A percentile compares a stretch with the other conserved stretches of the same genome.
Conservation (phyloP, 2,888 invertebrate genomes). For the Saturnia japonica region DNA sequence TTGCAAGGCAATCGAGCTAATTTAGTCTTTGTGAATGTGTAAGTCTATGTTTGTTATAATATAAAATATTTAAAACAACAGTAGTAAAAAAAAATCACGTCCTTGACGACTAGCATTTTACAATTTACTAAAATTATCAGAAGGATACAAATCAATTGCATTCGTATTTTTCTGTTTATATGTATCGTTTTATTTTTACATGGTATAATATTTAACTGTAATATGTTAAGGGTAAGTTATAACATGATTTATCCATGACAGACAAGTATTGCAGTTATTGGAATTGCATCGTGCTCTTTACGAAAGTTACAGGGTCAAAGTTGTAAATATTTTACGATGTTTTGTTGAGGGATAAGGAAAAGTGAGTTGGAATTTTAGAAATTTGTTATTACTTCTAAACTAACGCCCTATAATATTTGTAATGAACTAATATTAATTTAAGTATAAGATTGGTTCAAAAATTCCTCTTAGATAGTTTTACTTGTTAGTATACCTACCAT, state of each 20-base stretch:
- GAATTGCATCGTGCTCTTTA: slow-evolving; percentile 20
- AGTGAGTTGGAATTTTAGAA: slow-evolving; percentile 23
- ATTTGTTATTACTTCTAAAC: background rate
- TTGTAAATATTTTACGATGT: slow-evolving; percentile 50
- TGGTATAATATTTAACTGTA: background rate
- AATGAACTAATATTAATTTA: too few species aligned
- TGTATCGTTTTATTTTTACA: background rate
- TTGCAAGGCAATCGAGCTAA: background rate
- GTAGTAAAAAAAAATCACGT: background rate
- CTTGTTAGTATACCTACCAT: too few species aligned
- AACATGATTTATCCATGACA: slow-evolving; percentile 18
- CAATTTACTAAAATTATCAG: background rate
- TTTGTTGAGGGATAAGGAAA: slow-evolving; percentile 33
- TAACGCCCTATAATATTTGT: too few species aligned
- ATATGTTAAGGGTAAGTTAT: background rate
- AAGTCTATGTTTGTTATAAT: background rate
- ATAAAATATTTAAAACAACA: background rate
- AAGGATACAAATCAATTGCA: background rate
- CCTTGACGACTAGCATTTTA: too few species aligned
- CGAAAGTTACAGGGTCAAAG: slow-evolving; percentile 51
- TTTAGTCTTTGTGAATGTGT: background rate
- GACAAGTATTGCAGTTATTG: background rate
- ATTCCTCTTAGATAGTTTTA: too few species aligned
- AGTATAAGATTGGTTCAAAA: too few species aligned
- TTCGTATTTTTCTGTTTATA: background rate